phyloP scores from a whole-genome alignment of 2,888 invertebrate species.

The Amblyteles armatorius region DNA sequence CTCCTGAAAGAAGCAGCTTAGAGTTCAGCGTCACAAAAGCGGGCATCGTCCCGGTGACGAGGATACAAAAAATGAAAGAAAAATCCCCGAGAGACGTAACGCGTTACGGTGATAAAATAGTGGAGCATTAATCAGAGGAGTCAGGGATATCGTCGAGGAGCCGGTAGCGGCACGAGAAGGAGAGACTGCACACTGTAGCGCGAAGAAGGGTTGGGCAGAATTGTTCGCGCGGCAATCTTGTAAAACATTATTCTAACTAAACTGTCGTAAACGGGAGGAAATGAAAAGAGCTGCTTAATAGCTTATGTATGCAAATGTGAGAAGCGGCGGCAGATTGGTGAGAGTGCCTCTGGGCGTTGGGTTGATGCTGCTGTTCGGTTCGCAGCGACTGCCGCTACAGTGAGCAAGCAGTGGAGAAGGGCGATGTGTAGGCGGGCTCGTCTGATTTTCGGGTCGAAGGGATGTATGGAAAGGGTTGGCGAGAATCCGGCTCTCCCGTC shows the following conservation, averaged over 20 bases:
- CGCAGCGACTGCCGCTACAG: conserved; percentile 67
- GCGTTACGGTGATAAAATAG: conserved; percentile 73
- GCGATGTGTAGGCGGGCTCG: conserved; percentile 60
- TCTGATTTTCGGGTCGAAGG: conserved; percentile 43
- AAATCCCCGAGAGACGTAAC: background rate
- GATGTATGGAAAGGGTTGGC: conserved; percentile 37
- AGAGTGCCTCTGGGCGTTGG: conserved; percentile 75
- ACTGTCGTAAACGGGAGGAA: conserved; percentile 85
- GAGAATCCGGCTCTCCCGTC: conserved; percentile 30
- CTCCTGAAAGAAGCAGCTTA: background rate
- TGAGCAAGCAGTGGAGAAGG: conserved; percentile 71
- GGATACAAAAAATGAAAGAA: conserved; percentile 19
- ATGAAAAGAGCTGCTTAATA: conserved; percentile 85
- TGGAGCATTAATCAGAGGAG: conserved; percentile 79
- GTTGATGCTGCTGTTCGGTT: conserved; percentile 1
- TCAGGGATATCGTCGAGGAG: conserved; percentile 54
- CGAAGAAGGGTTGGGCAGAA: conserved; percentile 73
- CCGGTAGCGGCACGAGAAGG: background rate
- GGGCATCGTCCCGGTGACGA: conserved; percentile 43
- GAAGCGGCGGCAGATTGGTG: conserved; percentile 81
- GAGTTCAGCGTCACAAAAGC: background rate
- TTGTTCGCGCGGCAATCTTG: conserved; percentile 83
- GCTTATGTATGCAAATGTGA: conserved; percentile 84
- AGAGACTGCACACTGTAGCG: conserved; percentile 38
- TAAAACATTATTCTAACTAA: conserved; percentile 84